phyloP scores from a whole-genome alignment of 2,113 vertebrate genomes.

The Todiramphus saurophagus region DNA sequence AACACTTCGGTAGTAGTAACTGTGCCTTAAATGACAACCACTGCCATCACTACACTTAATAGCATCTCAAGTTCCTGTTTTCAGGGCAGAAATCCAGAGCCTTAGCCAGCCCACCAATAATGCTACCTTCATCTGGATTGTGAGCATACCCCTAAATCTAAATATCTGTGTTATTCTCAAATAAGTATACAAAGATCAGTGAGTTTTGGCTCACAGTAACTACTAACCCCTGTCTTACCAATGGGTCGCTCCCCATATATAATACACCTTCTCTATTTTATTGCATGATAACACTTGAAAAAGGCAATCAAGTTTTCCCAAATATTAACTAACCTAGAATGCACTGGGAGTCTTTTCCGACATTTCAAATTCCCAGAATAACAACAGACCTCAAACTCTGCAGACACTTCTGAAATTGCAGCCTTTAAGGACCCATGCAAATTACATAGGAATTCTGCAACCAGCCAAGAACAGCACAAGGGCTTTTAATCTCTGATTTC shows the following conservation, averaged over 20 bases:
- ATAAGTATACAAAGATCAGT: not conserved
- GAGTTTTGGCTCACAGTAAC: not conserved
- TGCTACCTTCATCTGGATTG: not conserved
- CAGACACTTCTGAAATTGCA: not conserved
- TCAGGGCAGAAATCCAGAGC: not conserved
- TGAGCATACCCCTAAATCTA: not conserved
- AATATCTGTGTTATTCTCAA: not conserved
- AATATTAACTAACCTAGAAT: not conserved
- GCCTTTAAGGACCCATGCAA: not conserved
- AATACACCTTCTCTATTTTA: not conserved
- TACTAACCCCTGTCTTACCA: not conserved
- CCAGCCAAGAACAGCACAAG: not conserved
- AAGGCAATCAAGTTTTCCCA: not conserved
- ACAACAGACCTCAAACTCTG: not conserved
- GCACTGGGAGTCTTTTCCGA: not conserved
- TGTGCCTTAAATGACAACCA: not conserved
- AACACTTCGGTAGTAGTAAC: not conserved
- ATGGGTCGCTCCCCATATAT: fast-evolving
- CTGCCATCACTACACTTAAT: not conserved
- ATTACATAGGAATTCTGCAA: not conserved
- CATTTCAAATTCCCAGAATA: not conserved
- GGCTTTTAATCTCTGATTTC: not conserved
- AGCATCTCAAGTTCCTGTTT: not conserved
- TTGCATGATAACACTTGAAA: not conserved
- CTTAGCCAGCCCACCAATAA: not conserved